Percentiles rank a stretch among this genome's conserved stretches.
These are phyloP conservation scores for Grantiella picta DNA, from an alignment of 2,113 vertebrate species.

Conservation along the genomic window DNA sequence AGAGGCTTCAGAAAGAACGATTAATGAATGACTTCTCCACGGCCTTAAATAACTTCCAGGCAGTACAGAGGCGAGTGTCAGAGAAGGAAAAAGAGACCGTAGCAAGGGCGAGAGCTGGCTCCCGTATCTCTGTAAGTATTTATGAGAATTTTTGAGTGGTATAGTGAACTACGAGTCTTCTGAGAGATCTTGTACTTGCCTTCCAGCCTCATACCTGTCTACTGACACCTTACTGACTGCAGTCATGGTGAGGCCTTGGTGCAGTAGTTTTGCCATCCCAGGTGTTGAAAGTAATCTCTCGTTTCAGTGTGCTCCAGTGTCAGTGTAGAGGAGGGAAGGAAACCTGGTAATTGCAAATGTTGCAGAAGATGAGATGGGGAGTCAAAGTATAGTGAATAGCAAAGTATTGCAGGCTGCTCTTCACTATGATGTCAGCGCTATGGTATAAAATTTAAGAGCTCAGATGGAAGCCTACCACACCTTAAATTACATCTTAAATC, in stretches of 20 bases:
- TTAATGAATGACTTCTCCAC: slow-evolving; percentile 96
- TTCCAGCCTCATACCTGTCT: not conserved
- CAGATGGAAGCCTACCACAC: not conserved
- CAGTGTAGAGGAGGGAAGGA: not conserved
- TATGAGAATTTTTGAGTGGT: not conserved
- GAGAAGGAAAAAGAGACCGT: slow-evolving; percentile 92
- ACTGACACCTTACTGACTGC: not conserved
- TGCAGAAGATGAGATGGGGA: not conserved
- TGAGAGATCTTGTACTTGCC: not conserved
- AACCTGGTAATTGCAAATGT: not conserved
- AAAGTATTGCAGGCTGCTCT: not conserved
- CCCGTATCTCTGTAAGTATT: slow-evolving; percentile 85
- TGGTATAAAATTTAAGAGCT: not conserved
- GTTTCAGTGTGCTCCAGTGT: not conserved
- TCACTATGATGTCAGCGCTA: not conserved
- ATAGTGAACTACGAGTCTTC: not conserved
- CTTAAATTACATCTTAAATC: not conserved
- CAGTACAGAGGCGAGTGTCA: slow-evolving; percentile 85
- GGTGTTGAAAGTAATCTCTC: not conserved
- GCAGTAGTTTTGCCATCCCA: not conserved
- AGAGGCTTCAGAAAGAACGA: slow-evolving; percentile 93
- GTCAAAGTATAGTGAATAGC: not conserved
- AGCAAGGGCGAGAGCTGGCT: slow-evolving; percentile 87
- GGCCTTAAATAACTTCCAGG: slow-evolving; percentile 92
- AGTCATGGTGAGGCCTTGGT: not conserved